These are phyloP conservation scores for Mongoloraphidia duomilia DNA, from an alignment of 2,888 invertebrate species.

Conservation along the genomic window DNA sequence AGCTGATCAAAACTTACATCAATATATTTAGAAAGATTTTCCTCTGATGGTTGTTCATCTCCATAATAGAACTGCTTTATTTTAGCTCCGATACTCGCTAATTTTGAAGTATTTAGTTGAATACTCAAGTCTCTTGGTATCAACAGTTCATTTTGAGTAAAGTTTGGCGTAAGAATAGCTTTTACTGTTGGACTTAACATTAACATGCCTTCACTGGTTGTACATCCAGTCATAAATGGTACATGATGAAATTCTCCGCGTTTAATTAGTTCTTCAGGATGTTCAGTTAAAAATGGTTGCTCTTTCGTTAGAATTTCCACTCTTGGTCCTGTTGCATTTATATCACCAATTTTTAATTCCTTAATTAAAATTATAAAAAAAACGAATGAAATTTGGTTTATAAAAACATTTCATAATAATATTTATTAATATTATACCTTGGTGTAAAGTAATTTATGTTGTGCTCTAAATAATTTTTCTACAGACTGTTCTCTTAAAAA, in stretches of 20 bases:
- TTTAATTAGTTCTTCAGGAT: constrained; percentile 2
- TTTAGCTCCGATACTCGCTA: constrained; percentile 24
- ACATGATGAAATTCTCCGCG: not conserved
- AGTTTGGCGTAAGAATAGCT: no score
- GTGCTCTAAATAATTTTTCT: no score
- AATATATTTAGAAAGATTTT: constrained; percentile 27
- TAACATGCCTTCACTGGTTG: constrained; percentile 1
- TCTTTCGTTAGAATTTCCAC: constrained; percentile 8
- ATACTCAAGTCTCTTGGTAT: constrained; percentile 25
- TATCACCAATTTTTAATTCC: no score
- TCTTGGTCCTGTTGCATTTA: no score
- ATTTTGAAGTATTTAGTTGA: constrained; percentile 18
- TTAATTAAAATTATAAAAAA: no score
- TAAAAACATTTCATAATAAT: no score
- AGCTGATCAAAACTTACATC: constrained; percentile 4
- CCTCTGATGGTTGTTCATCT: constrained; percentile 24
- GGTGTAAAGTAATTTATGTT: no score
- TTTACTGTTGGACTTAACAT: no score
- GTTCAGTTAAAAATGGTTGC: not conserved
- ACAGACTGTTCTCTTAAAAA: no score
- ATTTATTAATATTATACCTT: no score
- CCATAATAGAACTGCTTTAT: constrained; percentile 32
- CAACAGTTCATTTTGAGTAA: constrained; percentile 22
- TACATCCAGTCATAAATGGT: constrained; percentile 1
- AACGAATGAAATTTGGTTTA: no score